Evolutionary conservation across 2,888 invertebrate genomes (phyloP).

Genomic region (Cosmorhoe ocellata): DNA sequence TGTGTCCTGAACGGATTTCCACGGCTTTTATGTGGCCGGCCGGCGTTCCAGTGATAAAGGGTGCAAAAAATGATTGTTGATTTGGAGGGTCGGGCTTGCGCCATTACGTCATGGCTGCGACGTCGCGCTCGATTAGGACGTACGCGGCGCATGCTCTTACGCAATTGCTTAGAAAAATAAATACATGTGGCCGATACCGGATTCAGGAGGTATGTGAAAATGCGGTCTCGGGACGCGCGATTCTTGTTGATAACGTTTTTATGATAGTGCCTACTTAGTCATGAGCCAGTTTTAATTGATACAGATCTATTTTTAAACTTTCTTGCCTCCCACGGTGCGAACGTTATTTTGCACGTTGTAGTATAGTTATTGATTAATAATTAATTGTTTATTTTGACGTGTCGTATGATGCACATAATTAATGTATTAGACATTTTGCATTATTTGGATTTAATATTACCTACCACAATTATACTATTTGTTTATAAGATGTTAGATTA

Average conservation of each 20-base stretch:
- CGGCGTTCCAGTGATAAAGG: constrained; percentile 76
- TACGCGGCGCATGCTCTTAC: constrained; percentile 69
- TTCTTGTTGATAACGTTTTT: constrained; percentile 26
- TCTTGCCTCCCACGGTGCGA: not conserved
- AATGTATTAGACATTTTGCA: no score
- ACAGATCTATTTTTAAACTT: constrained; percentile 16
- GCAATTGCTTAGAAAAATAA: constrained; percentile 73
- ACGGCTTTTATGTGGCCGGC: constrained; percentile 75
- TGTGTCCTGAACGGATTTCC: constrained; percentile 78
- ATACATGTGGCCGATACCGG: constrained; percentile 73
- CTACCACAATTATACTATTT: no score
- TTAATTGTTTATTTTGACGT: not conserved
- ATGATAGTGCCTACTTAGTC: constrained; percentile 19
- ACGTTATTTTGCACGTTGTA: not conserved
- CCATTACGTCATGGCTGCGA: constrained; percentile 70
- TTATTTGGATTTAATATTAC: no score
- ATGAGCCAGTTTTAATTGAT: constrained; percentile 5
- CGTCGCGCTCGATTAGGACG: constrained; percentile 66
- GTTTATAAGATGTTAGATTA: no score
- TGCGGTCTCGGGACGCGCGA: constrained; percentile 36
- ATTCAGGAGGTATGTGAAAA: constrained; percentile 72
- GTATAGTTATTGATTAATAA: not conserved
- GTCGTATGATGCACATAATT: no score
- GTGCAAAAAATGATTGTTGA: constrained; percentile 79
- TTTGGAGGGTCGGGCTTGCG: constrained; percentile 62